Conservation (phyloP, 2,797 vertebrate genomes). For the Phoeniculus purpureus region DNA sequence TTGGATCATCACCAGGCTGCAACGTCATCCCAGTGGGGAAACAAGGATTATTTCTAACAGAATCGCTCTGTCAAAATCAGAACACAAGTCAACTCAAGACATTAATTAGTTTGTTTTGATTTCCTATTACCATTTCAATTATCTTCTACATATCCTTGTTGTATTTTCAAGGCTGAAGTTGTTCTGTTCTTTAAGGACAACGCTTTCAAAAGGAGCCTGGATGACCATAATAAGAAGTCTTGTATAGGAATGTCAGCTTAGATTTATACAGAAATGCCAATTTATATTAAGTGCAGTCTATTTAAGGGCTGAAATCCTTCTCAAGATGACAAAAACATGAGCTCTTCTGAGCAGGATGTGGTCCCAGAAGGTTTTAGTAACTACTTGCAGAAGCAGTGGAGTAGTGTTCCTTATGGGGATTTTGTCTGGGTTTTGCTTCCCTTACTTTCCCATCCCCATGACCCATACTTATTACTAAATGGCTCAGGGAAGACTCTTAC, state of each 20-base stretch:
- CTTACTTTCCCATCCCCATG: background rate
- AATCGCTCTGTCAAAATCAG: background rate
- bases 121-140: background rate
- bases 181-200: background rate
- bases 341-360: background rate
- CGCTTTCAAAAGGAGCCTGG: background rate
- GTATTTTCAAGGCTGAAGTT: background rate
- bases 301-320: background rate
- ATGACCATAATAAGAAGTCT: background rate
- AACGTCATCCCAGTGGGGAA: background rate
- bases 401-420: background rate
- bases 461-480: background rate
- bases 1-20: background rate
- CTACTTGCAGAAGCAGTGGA: background rate
- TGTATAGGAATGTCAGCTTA: conserved; percentile 1
- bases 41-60: background rate
- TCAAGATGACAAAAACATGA: background rate
- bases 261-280: conserved; percentile 10
- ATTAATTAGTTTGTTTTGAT: background rate
- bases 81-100: background rate
- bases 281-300: background rate
- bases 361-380: background rate
- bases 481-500: background rate
- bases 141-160: background rate
- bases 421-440: background rate